Conservation (phyloP, 2,888 invertebrate species). For the Drosophila greeni region DNA sequence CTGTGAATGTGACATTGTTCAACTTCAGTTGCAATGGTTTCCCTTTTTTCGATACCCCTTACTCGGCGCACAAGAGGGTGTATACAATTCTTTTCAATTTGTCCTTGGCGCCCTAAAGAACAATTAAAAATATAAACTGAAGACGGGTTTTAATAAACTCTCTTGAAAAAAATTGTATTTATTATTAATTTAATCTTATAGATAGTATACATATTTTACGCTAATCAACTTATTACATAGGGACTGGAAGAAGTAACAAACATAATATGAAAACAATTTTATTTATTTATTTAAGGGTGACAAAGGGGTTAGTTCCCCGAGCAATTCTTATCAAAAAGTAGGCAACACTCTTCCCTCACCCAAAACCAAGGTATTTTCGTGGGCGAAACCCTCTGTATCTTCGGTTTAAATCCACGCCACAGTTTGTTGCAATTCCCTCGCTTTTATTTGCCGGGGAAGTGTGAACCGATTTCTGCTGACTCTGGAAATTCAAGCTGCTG, state of each 20-base stretch:
- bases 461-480: slow-evolving; percentile 56
- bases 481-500: slow-evolving; percentile 54
- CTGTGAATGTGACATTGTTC: slow-evolving; percentile 56
- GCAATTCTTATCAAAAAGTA: not conserved
- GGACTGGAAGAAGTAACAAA: no score
- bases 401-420: slow-evolving; percentile 22
- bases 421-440: slow-evolving; percentile 32
- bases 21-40: slow-evolving; percentile 25
- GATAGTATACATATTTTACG: no score
- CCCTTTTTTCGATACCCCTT: slow-evolving; percentile 1
- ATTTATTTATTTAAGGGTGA: not conserved
- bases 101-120: no score
- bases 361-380: not conserved
- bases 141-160: not conserved
- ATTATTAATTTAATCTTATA: no score
- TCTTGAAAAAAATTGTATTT: not conserved
- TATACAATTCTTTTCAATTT: not conserved
- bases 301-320: no score
- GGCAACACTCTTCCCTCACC: not conserved
- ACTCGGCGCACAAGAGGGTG: not conserved
- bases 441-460: slow-evolving; percentile 38
- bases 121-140: no score
- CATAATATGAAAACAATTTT: no score
- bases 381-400: not conserved
- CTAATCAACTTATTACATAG: no score